Base-by-base conservation (phyloP, 1,140 invertebrate species). In the Meloidogyne floridensis region DNA sequence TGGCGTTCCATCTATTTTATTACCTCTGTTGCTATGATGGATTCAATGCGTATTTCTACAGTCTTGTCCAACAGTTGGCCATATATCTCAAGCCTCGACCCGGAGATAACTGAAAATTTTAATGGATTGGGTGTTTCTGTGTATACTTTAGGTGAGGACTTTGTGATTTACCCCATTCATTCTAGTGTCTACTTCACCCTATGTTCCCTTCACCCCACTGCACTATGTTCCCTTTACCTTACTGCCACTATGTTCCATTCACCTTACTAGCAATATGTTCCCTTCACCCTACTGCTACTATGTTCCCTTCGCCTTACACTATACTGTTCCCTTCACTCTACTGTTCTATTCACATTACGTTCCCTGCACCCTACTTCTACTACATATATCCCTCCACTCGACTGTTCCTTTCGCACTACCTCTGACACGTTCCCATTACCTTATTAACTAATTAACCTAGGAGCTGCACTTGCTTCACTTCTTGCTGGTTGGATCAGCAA, bases 1-100 rank as follows among this genome's bases (percentile, higher is more conserved):
- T 79, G 77, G 77, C 77, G 77, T 71, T 70, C 77, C 9, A 71
- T 79, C 20, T 72, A 65, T 71, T 79, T 79, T 53, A 53, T 79
- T 20, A 11, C 56, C 0, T 65, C 42, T 18, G 11, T 79, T 18
- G 65, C 72, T 5, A 11, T 69, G 32, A 79, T 79, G n/a, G 77
- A 79, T 20, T 11, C 77, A 2, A 65, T 79, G 65, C 20, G 51
- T 13, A 9, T 79, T 11, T 8, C 77, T 7, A 69, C 72, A 7
- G 32, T 79, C 10, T 51, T 71, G 72, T 20, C 72, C n/a, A 79
- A 79, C 54, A 69, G 77, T 79, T 79, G 54, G 56, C 77, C 77
- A 13, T 79, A 79, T 47, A 43, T 79, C 5, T 71, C 69, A 5
- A 79, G 77, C 47, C n/a, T 79, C 2, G 72, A 54, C 6, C 1